Base-by-base conservation (phyloP, 35 echinoderm and acorn worm genomes). In the Eucidaris tribuloides region DNA sequence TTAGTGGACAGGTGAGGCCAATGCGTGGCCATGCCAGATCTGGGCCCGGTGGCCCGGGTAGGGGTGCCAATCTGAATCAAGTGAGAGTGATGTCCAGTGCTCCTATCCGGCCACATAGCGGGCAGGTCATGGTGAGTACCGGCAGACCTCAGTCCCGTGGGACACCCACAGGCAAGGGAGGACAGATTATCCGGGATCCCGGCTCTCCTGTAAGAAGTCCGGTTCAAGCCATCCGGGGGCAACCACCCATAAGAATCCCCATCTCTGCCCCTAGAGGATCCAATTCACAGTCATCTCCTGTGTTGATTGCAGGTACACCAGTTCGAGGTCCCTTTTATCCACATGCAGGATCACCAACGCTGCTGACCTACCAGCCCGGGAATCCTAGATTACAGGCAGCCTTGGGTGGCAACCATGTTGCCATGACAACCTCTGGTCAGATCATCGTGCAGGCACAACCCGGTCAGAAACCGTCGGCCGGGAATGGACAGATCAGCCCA, bases 401-500 rank as follows among this genome's bases (percentile, higher is more conserved):
- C 7, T 40, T 74, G 24, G 22, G 68, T 44, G 68, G 68, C 29
- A 74, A 74, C 20, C 68, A 74, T 74, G 29, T 74, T 74, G 11
- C 68, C 3, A 74, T 74, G 68, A 74, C 68, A 74, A 74, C 28
- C n/a, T 41, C 68, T 14, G 68, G 68, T 25, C 68, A 74, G 37
- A 42, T 74, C 24, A 19, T 74, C 24, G 68, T 74, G 34, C 68
- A 74, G 68, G 28, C 36, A 42, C 68, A 74, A 41, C 13, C 68
- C 11, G n/a, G n/a, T n/a, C n/a, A n/a, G n/a, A 74, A 74, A 44
- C 29, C 37, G 41, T 74, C 68, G 3, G 35, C 68, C 38, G 68
- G 68, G 22, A 74, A 74, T 74, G 68, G 68, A 44, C 68, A 74
- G 44, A 74, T 74, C n/a, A 74, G 68, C 18, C 68, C 68, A 74